Evolutionary conservation across 2,113 vertebrate species (phyloP), one percentile per base, ranked within the genome.

Genomic region (Hiodon tergisus): DNA sequence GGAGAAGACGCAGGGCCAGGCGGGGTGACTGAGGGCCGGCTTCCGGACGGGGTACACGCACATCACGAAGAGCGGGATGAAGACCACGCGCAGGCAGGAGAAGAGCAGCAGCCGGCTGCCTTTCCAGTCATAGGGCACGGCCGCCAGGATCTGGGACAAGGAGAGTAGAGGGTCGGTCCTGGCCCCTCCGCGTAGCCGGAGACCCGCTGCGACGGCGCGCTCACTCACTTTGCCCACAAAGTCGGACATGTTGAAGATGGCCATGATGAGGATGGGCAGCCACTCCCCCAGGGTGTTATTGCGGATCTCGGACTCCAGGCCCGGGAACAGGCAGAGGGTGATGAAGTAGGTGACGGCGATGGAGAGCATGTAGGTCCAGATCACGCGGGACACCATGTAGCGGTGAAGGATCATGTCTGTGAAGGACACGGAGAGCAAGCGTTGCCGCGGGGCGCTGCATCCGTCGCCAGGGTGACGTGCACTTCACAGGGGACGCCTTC

Each of bases 191-290:
- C 46, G 1, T 7, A 7, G 7, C 50, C 6, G 14, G 9, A 59
- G 3, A 3, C 58, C 11, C 55, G 11, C 11, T 8, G 7, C 58
- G 5, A 14, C 2, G 58, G 14, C 3, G 58, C 14, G 58, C 14
- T 10, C 3, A 72, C 90, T 87, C 85, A 97, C 97, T 94, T 99
- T 99, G 83, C 97, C 97, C 0, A 98, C 95, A 3, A 99, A 98
- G 86, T 99, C 97, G 0, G 97, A 95, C 83, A 98, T 94, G 91
- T 99, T 99, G 90, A 99, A 99, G 69, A 96, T 92, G n/a, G 97
- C 97, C 97, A 99, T 99, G 90, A 98, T 93, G 78, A 98, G 93
- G 78, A 98, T 99, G 77, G 97, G 97, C 57, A 99, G 91, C 97
- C 96, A 98, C 59, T 99, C 97, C 16, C 95, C 96, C 50, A 98